Evolutionary conservation across 2,797 vertebrate species (phyloP).

Genomic region (Catamblyrhynchus diadema): DNA sequence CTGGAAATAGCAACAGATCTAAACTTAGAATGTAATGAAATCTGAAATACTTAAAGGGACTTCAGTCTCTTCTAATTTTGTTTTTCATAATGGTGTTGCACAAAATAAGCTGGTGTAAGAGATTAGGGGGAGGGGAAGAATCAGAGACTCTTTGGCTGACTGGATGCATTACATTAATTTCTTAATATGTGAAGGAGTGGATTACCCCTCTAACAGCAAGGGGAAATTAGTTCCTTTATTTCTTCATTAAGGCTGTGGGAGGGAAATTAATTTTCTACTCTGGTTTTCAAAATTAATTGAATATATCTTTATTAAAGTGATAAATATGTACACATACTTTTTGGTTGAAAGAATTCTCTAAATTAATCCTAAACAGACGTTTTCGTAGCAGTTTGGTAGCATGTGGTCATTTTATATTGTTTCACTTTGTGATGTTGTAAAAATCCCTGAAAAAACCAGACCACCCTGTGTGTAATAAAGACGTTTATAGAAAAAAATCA

Average conservation of each 20-base stretch:
- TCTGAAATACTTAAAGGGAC: neutral
- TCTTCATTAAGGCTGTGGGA: slow-evolving; percentile 79
- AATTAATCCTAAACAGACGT: slow-evolving; percentile 53
- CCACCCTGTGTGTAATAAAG: neutral
- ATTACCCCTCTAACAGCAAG: slow-evolving; percentile 69
- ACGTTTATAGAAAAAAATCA: neutral
- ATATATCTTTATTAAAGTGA: slow-evolving; percentile 78
- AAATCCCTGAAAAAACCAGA: neutral
- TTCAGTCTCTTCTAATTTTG: neutral
- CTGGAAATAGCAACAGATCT: neutral
- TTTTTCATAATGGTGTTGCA: slow-evolving; percentile 25
- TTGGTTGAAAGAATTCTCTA: slow-evolving; percentile 69
- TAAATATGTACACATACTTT: slow-evolving; percentile 46
- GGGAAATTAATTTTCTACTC: slow-evolving; percentile 76
- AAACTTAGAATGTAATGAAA: neutral
- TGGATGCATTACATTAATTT: slow-evolving; percentile 77
- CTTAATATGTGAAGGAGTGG: slow-evolving; percentile 75
- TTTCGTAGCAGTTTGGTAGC: neutral
- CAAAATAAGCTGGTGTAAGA: slow-evolving; percentile 34
- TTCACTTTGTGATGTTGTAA: neutral
- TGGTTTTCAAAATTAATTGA: slow-evolving; percentile 75
- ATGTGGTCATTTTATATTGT: neutral
- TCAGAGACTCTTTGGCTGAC: slow-evolving; percentile 40
- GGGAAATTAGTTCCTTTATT: slow-evolving; percentile 78
- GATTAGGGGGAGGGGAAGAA: neutral